Evolutionary conservation across 2,113 vertebrate species (phyloP).

Genomic region (Phrynocephalus versicolor): DNA sequence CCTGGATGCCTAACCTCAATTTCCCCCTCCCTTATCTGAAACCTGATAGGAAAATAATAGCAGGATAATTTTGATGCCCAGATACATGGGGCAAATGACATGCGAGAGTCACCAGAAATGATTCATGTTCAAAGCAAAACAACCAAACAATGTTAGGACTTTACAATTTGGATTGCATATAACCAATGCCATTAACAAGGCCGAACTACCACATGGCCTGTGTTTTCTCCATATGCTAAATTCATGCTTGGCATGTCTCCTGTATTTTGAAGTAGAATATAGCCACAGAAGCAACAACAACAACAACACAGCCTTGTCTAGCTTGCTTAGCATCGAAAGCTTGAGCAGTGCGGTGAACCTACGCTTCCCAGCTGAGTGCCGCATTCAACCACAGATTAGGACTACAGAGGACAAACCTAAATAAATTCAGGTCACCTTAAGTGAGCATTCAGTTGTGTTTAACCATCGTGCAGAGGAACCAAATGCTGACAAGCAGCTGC

Average conservation of each 20-base stretch:
- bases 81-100: too few species aligned
- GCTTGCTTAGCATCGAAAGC: neutral
- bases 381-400: neutral
- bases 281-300: neutral
- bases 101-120: too few species aligned
- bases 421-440: slow-evolving; percentile 7
- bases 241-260: slow-evolving; percentile 13
- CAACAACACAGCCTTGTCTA: neutral
- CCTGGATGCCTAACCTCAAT: neutral
- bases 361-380: neutral
- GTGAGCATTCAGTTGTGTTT: neutral
- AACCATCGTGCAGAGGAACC: neutral
- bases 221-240: neutral
- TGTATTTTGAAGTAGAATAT: neutral
- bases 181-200: neutral
- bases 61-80: neutral
- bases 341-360: neutral
- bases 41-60: neutral
- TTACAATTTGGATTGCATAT: neutral
- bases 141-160: too few species aligned
- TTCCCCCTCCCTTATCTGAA: neutral
- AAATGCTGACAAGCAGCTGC: slow-evolving; percentile 12
- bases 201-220: neutral
- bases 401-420: slow-evolving; percentile 14
- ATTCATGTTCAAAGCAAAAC: too few species aligned